Evolutionary conservation across 2,888 invertebrate species (phyloP).

Genomic region (Dichetophora obliterata): DNA sequence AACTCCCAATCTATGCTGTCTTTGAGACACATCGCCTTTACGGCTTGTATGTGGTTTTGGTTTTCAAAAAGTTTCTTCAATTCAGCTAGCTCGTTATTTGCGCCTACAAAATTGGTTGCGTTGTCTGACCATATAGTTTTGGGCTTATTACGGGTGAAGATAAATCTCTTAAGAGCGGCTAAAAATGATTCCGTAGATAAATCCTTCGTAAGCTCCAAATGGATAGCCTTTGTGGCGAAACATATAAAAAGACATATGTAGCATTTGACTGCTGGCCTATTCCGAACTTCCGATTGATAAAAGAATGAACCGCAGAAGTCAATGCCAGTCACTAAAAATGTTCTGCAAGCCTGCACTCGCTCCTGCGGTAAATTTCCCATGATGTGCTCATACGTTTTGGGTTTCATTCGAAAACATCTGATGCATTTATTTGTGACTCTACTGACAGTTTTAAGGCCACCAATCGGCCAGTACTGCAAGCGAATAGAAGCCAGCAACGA

Average conservation of each 20-base stretch:
- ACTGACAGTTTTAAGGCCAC: conserved; percentile 9
- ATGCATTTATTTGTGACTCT: conserved; percentile 30
- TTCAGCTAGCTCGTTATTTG: conserved; percentile 33
- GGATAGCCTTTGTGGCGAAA: conserved; percentile 44
- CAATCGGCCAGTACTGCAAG: conserved; percentile 26
- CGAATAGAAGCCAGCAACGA: conserved; percentile 20
- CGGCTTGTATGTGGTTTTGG: neutral
- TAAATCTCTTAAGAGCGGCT: conserved; percentile 30
- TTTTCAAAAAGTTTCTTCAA: neutral
- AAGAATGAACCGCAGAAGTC: conserved; percentile 36
- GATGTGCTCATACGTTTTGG: neutral
- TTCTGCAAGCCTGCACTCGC: conserved; percentile 19
- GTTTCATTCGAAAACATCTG: conserved; percentile 7
- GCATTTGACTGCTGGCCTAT: conserved; percentile 39
- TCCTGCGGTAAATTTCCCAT: conserved; percentile 18
- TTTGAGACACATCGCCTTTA: conserved; percentile 19
- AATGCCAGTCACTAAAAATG: conserved; percentile 29
- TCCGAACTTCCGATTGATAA: conserved; percentile 9
- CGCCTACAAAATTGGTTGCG: conserved; percentile 42
- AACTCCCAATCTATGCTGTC: conserved; percentile 7
- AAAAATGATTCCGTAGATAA: conserved; percentile 35
- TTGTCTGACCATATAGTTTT: conserved; percentile 43
- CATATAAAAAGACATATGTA: conserved; percentile 44
- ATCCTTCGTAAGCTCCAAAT: conserved; percentile 37
- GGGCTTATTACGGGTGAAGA: neutral